Evolutionary conservation across 1,140 invertebrate genomes (phyloP).

Genomic region (Drosophila setifemur): DNA sequence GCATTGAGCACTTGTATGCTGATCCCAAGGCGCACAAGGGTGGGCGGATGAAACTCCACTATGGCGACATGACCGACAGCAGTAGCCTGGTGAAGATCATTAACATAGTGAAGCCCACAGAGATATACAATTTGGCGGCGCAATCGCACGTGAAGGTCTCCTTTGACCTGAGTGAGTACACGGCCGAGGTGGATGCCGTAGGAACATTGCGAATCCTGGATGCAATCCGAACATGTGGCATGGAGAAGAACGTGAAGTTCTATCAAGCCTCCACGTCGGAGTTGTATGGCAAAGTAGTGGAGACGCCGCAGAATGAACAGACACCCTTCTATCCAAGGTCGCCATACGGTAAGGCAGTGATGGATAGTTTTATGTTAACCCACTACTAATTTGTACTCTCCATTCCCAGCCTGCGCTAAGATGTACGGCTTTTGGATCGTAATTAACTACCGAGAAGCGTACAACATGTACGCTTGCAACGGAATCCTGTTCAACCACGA

Average conservation of each 20-base stretch:
- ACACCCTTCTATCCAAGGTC: slow-evolving; percentile 99
- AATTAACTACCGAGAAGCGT: slow-evolving; percentile 98
- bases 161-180: slow-evolving; percentile 99
- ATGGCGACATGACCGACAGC: slow-evolving; percentile 99
- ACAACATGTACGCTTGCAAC: slow-evolving; percentile 98
- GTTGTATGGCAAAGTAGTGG: slow-evolving; percentile 98
- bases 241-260: slow-evolving; percentile 94
- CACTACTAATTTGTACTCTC: background rate
- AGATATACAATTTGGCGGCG: slow-evolving; percentile 99
- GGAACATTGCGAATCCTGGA: slow-evolving; percentile 97
- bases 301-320: slow-evolving; percentile 98
- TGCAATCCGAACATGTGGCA: slow-evolving; percentile 95
- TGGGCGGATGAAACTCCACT: slow-evolving; percentile 96
- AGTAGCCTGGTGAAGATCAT: slow-evolving; percentile 99
- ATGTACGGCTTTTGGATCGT: slow-evolving; percentile 99
- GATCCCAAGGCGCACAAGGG: slow-evolving; percentile 92
- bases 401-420: slow-evolving; percentile 94
- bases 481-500: slow-evolving; percentile 99
- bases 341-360: slow-evolving; percentile 94
- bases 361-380: background rate
- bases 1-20: slow-evolving; percentile 98
- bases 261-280: slow-evolving; percentile 99
- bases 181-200: slow-evolving; percentile 99
- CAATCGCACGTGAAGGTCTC: slow-evolving; percentile 99
- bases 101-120: slow-evolving; percentile 91